These are phyloP conservation scores for Clytia hemisphaerica DNA, from an alignment of 30 jellyfish, hydroid and myxozoan genomes.

Conservation along the genomic window DNA sequence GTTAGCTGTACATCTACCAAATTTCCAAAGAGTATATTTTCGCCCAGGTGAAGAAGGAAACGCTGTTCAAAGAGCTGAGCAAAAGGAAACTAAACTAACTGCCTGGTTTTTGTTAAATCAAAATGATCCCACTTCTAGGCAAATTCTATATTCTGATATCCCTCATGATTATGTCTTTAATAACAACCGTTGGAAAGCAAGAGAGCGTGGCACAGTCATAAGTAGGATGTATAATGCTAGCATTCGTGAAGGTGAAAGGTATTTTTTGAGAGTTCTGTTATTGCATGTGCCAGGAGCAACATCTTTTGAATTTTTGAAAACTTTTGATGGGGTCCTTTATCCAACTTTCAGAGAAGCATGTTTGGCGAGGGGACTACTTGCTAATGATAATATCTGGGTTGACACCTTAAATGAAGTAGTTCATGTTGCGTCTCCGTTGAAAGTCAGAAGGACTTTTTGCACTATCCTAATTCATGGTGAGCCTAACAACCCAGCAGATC, in stretches of 20 bases:
- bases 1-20: conserved; percentile 60
- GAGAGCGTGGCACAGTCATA: conserved; percentile 4
- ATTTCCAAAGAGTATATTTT: conserved; percentile 26
- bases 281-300: conserved; percentile 42
- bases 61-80: conserved; percentile 47
- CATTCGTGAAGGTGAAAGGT: conserved; percentile 8
- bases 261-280: conserved; percentile 9
- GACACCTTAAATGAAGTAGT: not conserved
- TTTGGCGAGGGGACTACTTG: too few relatives aligned
- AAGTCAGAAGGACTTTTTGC: too few relatives aligned
- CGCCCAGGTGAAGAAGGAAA: conserved; percentile 38
- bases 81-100: conserved; percentile 34
- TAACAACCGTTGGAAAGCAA: conserved; percentile 23
- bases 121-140: conserved; percentile 23
- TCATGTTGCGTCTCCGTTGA: not conserved
- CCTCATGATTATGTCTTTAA: conserved; percentile 38
- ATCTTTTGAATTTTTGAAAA: conserved; percentile 38
- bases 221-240: conserved; percentile 16
- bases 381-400: not conserved
- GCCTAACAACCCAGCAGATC: not conserved
- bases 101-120: conserved; percentile 47
- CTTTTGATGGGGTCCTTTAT: conserved; percentile 31
- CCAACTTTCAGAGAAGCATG: conserved; percentile 42
- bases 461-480: not conserved
- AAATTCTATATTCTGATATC: conserved; percentile 37